These are phyloP conservation scores for Callorhinus ursinus DNA, from an alignment of 2,113 vertebrate genomes.

Conservation along the genomic window DNA sequence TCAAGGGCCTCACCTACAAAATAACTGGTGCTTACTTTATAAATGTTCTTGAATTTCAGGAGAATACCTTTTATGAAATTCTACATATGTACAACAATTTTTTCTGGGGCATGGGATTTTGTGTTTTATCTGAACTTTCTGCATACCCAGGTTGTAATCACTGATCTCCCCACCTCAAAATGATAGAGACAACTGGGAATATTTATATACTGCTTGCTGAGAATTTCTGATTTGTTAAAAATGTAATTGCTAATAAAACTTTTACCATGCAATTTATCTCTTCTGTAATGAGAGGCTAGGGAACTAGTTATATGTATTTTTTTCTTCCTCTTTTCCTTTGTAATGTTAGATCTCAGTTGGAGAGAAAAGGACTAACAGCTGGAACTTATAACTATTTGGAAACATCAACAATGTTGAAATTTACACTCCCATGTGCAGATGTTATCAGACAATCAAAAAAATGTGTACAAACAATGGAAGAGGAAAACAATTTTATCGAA, in stretches of 20 bases:
- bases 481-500: constrained; percentile 61
- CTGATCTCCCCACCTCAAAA: neutral
- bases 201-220: constrained; percentile 44
- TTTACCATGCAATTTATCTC: constrained; percentile 51
- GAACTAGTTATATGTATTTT: constrained; percentile 28
- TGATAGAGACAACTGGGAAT: neutral
- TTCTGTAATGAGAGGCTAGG: constrained; percentile 49
- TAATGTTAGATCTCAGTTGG: constrained; percentile 58
- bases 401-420: constrained; percentile 79
- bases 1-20: neutral
- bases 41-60: neutral
- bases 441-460: constrained; percentile 73
- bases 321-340: constrained; percentile 48
- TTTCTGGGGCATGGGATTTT: neutral
- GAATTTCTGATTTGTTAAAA: constrained; percentile 59
- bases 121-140: constrained; percentile 36
- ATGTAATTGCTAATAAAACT: constrained; percentile 43
- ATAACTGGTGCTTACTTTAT: neutral
- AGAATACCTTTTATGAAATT: neutral
- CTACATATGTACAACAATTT: neutral
- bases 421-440: constrained; percentile 72
- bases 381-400: constrained; percentile 72
- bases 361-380: constrained; percentile 62
- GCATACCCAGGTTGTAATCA: neutral
- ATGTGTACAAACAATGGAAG: constrained; percentile 70